phyloP scores from a whole-genome alignment of 64 coral and sea anemone species.

The Stichodactyla mertensii region DNA sequence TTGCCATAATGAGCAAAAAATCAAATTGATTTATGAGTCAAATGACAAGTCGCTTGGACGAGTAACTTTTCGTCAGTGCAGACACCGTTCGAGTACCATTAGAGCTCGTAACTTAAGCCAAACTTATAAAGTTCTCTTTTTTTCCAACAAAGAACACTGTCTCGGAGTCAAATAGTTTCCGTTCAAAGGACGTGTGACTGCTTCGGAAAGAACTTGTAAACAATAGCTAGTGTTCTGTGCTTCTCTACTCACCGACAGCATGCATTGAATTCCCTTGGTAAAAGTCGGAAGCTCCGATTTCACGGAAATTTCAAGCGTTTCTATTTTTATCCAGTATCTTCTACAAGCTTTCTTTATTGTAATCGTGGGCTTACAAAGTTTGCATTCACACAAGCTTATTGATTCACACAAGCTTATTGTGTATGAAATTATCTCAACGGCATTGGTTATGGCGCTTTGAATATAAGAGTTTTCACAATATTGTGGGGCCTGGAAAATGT shows the following conservation, averaged over 20 bases:
- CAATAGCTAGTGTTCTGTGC: constrained; percentile 5
- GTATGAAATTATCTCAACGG: neutral
- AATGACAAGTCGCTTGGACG: neutral
- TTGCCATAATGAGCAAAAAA: neutral
- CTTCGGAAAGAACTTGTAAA: neutral
- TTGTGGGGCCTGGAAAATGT: neutral
- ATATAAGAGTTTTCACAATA: no score
- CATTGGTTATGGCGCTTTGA: no score
- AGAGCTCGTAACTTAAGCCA: constrained; percentile 2
- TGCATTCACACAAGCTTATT: neutral
- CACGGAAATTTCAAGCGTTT: constrained; percentile 1
- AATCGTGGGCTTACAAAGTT: neutral
- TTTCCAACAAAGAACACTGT: neutral
- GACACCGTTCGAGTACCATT: neutral
- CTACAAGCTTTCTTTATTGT: neutral
- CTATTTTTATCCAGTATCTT: neutral
- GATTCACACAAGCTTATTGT: neutral
- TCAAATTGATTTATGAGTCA: neutral
- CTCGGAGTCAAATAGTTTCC: neutral
- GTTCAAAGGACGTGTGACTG: neutral
- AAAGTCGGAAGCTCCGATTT: constrained; percentile 3
- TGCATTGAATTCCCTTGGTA: constrained; percentile 4
- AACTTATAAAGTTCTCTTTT: neutral
- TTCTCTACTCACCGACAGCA: constrained; percentile 8
- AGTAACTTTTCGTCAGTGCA: neutral